Evolutionary conservation across 2,888 invertebrate genomes (phyloP), one percentile per base, ranked within the genome.

Genomic region (Athalia cordata): DNA sequence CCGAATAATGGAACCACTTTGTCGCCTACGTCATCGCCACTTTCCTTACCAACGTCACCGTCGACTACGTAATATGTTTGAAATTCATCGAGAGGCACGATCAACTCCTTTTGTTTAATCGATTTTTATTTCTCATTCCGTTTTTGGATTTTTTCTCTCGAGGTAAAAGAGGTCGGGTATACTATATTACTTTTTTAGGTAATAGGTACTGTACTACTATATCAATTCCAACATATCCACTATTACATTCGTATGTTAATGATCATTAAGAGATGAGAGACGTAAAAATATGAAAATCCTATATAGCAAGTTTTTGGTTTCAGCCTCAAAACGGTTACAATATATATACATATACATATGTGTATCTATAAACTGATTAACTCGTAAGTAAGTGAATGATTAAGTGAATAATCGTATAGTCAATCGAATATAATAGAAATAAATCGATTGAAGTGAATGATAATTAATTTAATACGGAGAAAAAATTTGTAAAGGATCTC

Each of bases 161-260:
- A 29, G 29, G 29, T 29, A 29, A 29, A 29, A 29, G 29, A 29
- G 29, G 29, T 29, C 29, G 29, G 29, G 29, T 29, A 29, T 29
- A 29, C 29, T 29, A 29, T 2, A 29, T 29, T 9, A 9, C 45
- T 13, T 5, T 8, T 8, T 9, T 8, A 29, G 64, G 64, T 64
- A 8, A 64, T 67, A 47, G 67, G 43, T 43, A 45, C 49, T 50
- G n/a, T 59, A 45, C 45, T 79, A 29, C 80, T 84, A 87, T 88
- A 88, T 88, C 88, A 86, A 83, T 86, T 84, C 82, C 83, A 84
- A 88, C 87, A 88, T 88, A 88, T 88, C 87, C 83, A 79, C 84
- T 81, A 80, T 75, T 77, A 64, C 57, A 74, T 65, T 68, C 64
- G 43, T 55, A 47, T 78, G 29, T 68, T 70, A 70, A 62, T 50